Evolutionary conservation across 2,888 invertebrate species (phyloP).

Genomic region (Oxytorus armatus): DNA sequence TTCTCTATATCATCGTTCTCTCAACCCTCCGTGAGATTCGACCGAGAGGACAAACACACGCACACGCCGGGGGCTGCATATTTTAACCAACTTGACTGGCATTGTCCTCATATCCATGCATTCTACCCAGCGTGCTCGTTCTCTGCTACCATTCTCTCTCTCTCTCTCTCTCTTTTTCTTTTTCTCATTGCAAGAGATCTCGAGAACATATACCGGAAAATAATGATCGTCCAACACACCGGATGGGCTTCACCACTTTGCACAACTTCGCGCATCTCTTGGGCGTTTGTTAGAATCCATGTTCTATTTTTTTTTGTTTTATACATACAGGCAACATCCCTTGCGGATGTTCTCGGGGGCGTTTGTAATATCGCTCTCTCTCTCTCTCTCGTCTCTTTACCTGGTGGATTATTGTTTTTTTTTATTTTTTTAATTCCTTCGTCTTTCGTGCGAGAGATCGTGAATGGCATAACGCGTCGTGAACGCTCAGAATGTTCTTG

Average conservation of each 20-base stretch:
- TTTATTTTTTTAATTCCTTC: slow-evolving; percentile 1
- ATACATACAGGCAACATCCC: slow-evolving; percentile 19
- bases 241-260: slow-evolving; percentile 36
- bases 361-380: slow-evolving; percentile 8
- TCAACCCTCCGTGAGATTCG: slow-evolving; percentile 45
- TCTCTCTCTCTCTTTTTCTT: slow-evolving; percentile 2
- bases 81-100: slow-evolving; percentile 79
- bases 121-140: slow-evolving; percentile 35
- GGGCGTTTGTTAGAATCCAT: slow-evolving; percentile 18
- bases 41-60: slow-evolving; percentile 49
- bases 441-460: not conserved
- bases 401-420: slow-evolving; percentile 11
- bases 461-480: slow-evolving; percentile 20
- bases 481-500: slow-evolving; percentile 18
- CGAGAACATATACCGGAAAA: slow-evolving; percentile 46
- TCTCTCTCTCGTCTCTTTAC: not conserved
- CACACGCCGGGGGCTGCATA: slow-evolving; percentile 75
- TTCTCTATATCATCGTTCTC: slow-evolving; percentile 42
- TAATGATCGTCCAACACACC: slow-evolving; percentile 51
- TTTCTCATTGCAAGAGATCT: slow-evolving; percentile 34
- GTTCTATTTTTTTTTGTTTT: slow-evolving; percentile 27
- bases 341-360: slow-evolving; percentile 45
- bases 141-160: slow-evolving; percentile 41
- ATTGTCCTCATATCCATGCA: slow-evolving; percentile 72
- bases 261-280: slow-evolving; percentile 34